Evolutionary conservation across 1,140 invertebrate genomes (phyloP), one percentile per base, ranked within the genome.

Genomic region (Drosophila arawakana): DNA sequence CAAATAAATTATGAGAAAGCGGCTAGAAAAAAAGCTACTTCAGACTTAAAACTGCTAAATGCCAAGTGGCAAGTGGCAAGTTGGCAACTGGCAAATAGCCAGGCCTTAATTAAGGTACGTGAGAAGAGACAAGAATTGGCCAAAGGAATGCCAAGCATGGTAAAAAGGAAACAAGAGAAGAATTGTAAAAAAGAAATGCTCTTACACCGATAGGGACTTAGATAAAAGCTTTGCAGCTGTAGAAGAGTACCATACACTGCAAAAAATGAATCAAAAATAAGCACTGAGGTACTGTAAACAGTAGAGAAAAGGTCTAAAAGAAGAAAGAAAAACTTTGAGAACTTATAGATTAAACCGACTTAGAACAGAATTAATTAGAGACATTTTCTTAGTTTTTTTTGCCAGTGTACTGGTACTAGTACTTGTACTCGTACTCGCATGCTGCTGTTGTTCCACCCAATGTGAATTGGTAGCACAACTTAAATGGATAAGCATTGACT

Each of bases 71-170:
- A 59, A 37, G 10, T 43, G 21, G 21, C 10, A 43, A 55, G 8
- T 9, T 30, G 34, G 7, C 9, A 46, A 49, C 52, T 67, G 25
- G 25, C 37, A 52, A 41, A 65, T 37, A 54, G 62, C 49, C 62
- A 49, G 52, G 55, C 65, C 44, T 68, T 68, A 68, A 59, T 68
- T 59, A 68, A 58, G 65, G 55, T 59, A 59, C 57, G 66, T 60
- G 55, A 60, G 55, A 69, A 60, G 37, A 50, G 57, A 60, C 57
- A 41, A 52, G 54, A 47, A 60, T 50, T 59, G 44, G 41, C 25
- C 35, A 41, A 39, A 68, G 25, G 52, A 55, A 55, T 55, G 52
- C 52, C 52, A 55, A 47, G 60, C 60, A 52, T 10, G n/a, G 34
- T 15, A 10, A 59, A 50, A 63, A 52, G 49, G 18, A 69, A 47